phyloP scores from a whole-genome alignment of 2,888 invertebrate species.

The Ophion costatus region DNA sequence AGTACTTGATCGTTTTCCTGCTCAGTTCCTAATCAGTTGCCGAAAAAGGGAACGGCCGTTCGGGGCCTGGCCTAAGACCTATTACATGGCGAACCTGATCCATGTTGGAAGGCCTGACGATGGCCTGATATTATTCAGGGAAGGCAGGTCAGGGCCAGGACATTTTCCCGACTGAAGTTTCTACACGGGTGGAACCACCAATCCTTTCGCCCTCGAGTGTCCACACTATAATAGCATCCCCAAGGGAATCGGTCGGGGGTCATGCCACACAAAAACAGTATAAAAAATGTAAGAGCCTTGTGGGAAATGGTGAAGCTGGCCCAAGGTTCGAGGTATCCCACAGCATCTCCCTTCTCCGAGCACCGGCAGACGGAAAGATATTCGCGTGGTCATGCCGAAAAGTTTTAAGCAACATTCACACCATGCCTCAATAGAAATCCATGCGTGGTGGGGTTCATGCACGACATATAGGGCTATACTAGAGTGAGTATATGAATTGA shows the following conservation, averaged over 20 bases:
- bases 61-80: too few relatives aligned
- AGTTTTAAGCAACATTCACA: conserved; percentile 28
- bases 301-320: conserved; percentile 40
- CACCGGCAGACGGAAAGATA: background rate
- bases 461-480: too few relatives aligned
- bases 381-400: conserved; percentile 17
- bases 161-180: too few relatives aligned
- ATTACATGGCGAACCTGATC: too few relatives aligned
- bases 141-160: too few relatives aligned
- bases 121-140: too few relatives aligned
- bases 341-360: conserved; percentile 5
- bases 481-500: background rate
- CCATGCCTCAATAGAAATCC: background rate
- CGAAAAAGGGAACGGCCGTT: too few relatives aligned
- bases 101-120: too few relatives aligned
- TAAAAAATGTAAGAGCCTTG: conserved; percentile 35
- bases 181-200: too few relatives aligned
- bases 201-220: conserved; percentile 25
- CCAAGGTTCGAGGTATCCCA: conserved; percentile 22
- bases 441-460: background rate
- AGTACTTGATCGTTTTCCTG: too few relatives aligned
- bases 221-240: conserved; percentile 23
- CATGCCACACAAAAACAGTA: conserved; percentile 9
- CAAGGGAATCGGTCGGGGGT: conserved; percentile 20
- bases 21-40: too few relatives aligned